Conservation (phyloP, 2,888 invertebrate genomes). For the Polia nebulosa region DNA sequence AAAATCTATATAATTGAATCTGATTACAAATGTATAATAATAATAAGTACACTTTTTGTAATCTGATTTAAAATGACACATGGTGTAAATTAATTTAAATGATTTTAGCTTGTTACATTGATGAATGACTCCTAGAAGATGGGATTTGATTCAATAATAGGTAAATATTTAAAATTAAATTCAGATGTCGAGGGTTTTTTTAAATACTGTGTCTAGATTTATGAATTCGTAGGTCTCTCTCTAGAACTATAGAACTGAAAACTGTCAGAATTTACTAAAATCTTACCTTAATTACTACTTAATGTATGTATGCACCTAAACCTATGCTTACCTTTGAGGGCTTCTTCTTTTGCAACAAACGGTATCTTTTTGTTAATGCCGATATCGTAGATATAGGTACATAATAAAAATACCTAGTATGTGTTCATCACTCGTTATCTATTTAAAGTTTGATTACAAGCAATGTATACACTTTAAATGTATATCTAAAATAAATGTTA, state of each 20-base stretch:
- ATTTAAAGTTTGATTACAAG: slow-evolving; percentile 62
- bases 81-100: slow-evolving; percentile 15
- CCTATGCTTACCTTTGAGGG: too few species aligned
- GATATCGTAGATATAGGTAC: slow-evolving; percentile 22
- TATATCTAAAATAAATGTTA: slow-evolving; percentile 64
- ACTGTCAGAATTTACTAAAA: not conserved
- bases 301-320: not conserved
- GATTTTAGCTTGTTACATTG: slow-evolving; percentile 15
- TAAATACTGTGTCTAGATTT: not conserved
- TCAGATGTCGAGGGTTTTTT: not conserved
- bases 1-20: slow-evolving; percentile 49
- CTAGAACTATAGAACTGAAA: too few species aligned
- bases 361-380: slow-evolving; percentile 14
- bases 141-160: slow-evolving; percentile 1
- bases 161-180: not conserved
- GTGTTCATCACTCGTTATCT: slow-evolving; percentile 54
- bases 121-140: slow-evolving; percentile 6
- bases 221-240: not conserved
- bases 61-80: slow-evolving; percentile 31
- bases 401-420: slow-evolving; percentile 32
- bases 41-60: slow-evolving; percentile 25
- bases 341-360: not conserved
- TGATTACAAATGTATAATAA: slow-evolving; percentile 39
- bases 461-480: slow-evolving; percentile 56
- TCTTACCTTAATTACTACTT: not conserved